Conservation (phyloP, 2,113 vertebrate species). For the Taxidea taxus region DNA sequence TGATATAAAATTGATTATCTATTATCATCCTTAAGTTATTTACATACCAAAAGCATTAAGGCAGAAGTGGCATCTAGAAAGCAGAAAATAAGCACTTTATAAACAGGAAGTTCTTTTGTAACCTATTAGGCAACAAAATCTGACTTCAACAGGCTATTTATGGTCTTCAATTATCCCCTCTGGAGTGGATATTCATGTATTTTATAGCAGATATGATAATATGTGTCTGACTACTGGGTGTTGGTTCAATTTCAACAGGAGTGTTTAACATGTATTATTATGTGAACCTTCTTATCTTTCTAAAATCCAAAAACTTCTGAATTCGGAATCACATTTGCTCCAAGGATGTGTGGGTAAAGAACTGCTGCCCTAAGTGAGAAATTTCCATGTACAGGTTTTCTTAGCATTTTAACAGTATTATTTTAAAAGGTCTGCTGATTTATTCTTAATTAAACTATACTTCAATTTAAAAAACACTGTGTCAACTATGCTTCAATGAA, state of each 20-base stretch:
- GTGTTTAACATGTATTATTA: not conserved
- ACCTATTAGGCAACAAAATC: not conserved
- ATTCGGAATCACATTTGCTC: constrained; percentile 3
- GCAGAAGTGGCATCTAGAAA: constrained; percentile 11
- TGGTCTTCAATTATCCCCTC: not conserved
- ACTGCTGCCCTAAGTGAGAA: not conserved
- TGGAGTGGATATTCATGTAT: not conserved
- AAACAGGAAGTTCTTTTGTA: not conserved
- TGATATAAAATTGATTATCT: not conserved
- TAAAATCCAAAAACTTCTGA: constrained; percentile 13
- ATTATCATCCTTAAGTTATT: not conserved
- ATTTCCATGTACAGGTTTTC: not conserved
- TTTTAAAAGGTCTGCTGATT: not conserved
- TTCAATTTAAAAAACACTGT: not conserved
- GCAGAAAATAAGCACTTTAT: constrained; percentile 34
- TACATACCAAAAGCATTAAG: not conserved
- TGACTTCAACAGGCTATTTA: not conserved
- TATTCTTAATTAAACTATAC: not conserved
- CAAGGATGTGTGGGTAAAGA: not conserved
- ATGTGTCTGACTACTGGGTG: not conserved
- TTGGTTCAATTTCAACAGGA: not conserved
- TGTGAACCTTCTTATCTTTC: not conserved
- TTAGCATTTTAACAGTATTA: constrained; percentile 15
- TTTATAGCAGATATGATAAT: not conserved
- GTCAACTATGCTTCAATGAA: not conserved